Evolutionary conservation across 2,888 invertebrate genomes (phyloP).

Genomic region (Chymomyza amoena): DNA sequence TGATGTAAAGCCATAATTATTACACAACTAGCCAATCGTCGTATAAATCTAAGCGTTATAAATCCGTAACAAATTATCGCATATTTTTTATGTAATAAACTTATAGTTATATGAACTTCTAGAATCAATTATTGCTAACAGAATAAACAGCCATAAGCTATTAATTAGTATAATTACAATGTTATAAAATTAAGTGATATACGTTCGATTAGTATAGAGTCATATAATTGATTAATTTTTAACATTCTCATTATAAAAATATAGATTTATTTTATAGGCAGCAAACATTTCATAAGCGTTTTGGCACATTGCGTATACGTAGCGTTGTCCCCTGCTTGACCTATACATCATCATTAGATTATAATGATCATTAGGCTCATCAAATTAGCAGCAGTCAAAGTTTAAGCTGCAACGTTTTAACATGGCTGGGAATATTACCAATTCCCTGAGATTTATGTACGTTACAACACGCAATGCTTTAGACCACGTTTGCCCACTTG

Average conservation of each 20-base stretch:
- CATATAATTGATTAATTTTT: no score
- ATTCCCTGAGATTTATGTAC: not conserved
- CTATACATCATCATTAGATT: not conserved
- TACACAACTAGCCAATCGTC: not conserved
- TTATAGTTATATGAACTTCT: not conserved
- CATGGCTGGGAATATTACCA: not conserved
- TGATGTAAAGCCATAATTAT: not conserved
- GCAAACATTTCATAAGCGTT: no score
- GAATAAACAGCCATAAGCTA: not conserved
- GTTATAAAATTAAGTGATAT: no score
- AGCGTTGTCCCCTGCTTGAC: not conserved
- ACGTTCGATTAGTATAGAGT: no score
- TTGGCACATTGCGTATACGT: not conserved
- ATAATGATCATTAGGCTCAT: not conserved
- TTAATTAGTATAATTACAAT: not conserved
- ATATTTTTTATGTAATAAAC: not conserved
- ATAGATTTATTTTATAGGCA: no score
- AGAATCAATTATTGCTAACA: not conserved
- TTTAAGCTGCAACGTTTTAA: not conserved
- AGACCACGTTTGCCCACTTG: constrained; percentile 8
- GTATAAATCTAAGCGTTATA: not conserved
- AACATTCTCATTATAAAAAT: no score
- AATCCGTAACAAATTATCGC: not conserved
- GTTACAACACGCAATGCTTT: constrained; percentile 67
- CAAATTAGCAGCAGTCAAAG: not conserved